phyloP scores from a whole-genome alignment of 2,888 invertebrate species.

The Drosophila multiciliata region DNA sequence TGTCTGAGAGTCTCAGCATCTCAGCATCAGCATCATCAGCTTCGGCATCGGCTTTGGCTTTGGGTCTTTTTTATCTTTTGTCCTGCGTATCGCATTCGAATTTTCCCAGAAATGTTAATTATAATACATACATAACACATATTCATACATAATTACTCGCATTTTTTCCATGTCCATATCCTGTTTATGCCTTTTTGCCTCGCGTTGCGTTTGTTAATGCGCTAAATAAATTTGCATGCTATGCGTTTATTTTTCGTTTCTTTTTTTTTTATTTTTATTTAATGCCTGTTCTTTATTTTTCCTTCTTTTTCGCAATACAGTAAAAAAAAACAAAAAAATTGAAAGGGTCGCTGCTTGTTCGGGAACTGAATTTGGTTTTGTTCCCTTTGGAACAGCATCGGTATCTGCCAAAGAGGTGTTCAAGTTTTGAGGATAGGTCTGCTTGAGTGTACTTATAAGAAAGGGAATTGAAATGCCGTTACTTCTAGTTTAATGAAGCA shows the following conservation, averaged over 20 bases:
- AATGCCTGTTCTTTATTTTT: conserved; percentile 62
- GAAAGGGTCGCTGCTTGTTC: conserved; percentile 31
- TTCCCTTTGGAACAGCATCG: background rate
- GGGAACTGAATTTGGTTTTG: conserved; percentile 16
- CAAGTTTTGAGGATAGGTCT: conserved; percentile 4
- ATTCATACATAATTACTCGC: conserved; percentile 76
- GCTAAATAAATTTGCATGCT: conserved; percentile 77
- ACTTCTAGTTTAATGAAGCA: background rate
- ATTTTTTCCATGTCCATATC: conserved; percentile 69
- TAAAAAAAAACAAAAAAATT: conserved; percentile 6
- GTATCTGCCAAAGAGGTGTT: conserved; percentile 29
- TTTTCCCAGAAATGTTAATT: conserved; percentile 84
- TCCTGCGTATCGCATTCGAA: conserved; percentile 80
- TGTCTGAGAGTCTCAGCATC: conserved; percentile 40
- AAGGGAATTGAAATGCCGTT: conserved; percentile 14
- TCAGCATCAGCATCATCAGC: conserved; percentile 34
- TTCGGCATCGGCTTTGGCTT: conserved; percentile 33
- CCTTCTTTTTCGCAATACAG: conserved; percentile 35
- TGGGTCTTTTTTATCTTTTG: conserved; percentile 59
- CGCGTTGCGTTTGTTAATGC: conserved; percentile 68
- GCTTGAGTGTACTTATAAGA: conserved; percentile 8
- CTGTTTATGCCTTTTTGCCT: conserved; percentile 66
- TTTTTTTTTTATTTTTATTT: conserved; percentile 44
- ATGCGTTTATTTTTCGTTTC: conserved; percentile 63
- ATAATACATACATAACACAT: conserved; percentile 78